Base-by-base conservation (phyloP, 2,797 vertebrate species). In the Cirrhinus mrigala region DNA sequence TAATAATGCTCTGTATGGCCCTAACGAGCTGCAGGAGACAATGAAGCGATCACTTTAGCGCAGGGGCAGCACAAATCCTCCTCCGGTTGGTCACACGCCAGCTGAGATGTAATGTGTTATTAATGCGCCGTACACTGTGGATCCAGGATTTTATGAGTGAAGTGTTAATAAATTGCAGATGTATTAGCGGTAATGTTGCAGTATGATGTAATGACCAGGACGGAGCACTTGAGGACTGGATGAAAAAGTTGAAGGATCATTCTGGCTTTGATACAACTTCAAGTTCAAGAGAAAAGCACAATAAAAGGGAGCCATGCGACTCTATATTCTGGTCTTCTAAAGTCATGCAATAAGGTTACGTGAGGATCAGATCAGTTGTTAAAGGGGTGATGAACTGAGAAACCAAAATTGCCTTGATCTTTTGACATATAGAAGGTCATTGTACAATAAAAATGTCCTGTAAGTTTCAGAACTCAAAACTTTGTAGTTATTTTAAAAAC, bases 1-100 rank as follows among this genome's bases (percentile, higher is more conserved):
- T 88, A 91, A 91, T 90, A 90, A 90, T 82, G 82, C 90, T 82
- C 54, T 64, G 79, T 87, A 87, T 24, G 60, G 64, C 87, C 75
- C 85, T 90, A 90, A 91, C 88, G 92, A 90, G 91, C 84, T 90
- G 78, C 60, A 66, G 58, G 62, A 89, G 89, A 90, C 88, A 87
- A 90, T 86, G 86, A 88, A 90, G 90, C 79, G 73, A 86, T 87
- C 88, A 71, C 79, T 86, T 79, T 54, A 70, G 78, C 66, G 50
- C 50, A 70, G 66, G 70, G 56, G 69, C 73, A 68, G 83, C 81
- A 75, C 81, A 81, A 79, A 89, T 70, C 82, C 90, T 80, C 86
- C 75, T 76, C 73, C 24, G 66, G 15, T 79, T 89, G 90, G 89
- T 88, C 79, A 66, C 40, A 12, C 24, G 85, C 89, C 90, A 90